These are phyloP conservation scores for Panonychus citri DNA, from an alignment of 1,140 invertebrate genomes.

Conservation along the genomic window DNA sequence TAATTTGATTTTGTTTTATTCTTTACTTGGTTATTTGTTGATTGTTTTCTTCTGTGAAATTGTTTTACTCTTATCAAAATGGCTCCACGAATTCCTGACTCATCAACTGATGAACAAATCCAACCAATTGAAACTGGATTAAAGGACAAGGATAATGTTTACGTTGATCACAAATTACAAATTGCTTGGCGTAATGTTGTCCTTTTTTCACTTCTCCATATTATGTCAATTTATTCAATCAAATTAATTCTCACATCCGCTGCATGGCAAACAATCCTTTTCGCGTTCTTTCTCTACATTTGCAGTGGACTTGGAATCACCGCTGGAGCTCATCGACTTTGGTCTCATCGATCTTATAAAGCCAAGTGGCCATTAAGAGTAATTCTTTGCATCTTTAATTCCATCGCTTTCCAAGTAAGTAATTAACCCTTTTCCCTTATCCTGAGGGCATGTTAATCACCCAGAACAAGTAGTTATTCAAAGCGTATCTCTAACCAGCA, in stretches of 20 bases:
- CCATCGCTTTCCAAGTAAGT: slow-evolving; percentile 48
- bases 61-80: no score
- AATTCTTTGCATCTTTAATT: slow-evolving; percentile 33
- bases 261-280: slow-evolving; percentile 44
- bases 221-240: slow-evolving; percentile 56
- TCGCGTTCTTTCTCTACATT: slow-evolving; percentile 19
- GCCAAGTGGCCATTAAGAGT: slow-evolving; percentile 25
- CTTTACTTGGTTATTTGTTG: no score
- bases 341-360: slow-evolving; percentile 46
- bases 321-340: slow-evolving; percentile 76
- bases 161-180: not conserved
- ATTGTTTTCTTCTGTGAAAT: no score
- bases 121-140: not conserved
- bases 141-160: not conserved
- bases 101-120: not conserved
- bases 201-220: slow-evolving; percentile 58
- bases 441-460: not conserved
- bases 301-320: slow-evolving; percentile 37
- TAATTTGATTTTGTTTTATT: no score
- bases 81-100: not conserved
- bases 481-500: not conserved
- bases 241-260: slow-evolving; percentile 54
- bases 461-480: no score
- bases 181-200: slow-evolving; percentile 82
- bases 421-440: not conserved